Evolutionary conservation across 2,888 invertebrate species (phyloP), one percentile per base, ranked within the genome.

Genomic region (Conus canariensis): DNA sequence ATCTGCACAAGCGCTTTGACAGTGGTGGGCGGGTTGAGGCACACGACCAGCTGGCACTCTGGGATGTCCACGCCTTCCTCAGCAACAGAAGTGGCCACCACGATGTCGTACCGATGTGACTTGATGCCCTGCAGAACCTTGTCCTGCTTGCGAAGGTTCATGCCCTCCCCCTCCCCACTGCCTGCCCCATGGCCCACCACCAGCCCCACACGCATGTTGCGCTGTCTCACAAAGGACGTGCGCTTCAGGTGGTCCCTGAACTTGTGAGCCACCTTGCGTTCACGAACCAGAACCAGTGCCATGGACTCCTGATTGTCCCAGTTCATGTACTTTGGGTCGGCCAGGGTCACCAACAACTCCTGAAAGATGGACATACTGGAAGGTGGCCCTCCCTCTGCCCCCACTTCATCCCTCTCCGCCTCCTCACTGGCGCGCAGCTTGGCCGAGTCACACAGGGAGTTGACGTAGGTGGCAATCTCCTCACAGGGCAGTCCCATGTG

Each of bases 41-140:
- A 94, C 22, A 95, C 93, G 10, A 95, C 95, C 45, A 95, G 93
- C 88, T 95, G 94, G 92, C 95, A 95, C 87, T 94, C 94, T 14
- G 95, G 95, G 85, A 95, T 92, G 91, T 95, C 95, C 56, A 95
- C 92, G 9, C 95, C 95, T 90, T 95, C 95, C 91, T 95, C 95
- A 16, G 95, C 95, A 22, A 95, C 95, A 14, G 95, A 94, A 0
- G 95, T 95, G 2, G 95, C 95, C 25, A 95, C 93, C 2, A 95
- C 91, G 19, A 95, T 93, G 90, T 94, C 89, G 89, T 90, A 92
- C 60, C 90, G 90, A 56, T 59, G 88, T 89, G 87, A 93, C 93
- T 88, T 93, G 90, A 90, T 93, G 92, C 94, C 94, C 45, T 94
- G 93, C 22, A 95, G 91, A 9, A 93, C 92, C 64, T 92, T 91